Percentiles rank a stretch among this genome's conserved stretches.
Conservation (phyloP, 2,113 vertebrate genomes). For the Platycercus adscitus region DNA sequence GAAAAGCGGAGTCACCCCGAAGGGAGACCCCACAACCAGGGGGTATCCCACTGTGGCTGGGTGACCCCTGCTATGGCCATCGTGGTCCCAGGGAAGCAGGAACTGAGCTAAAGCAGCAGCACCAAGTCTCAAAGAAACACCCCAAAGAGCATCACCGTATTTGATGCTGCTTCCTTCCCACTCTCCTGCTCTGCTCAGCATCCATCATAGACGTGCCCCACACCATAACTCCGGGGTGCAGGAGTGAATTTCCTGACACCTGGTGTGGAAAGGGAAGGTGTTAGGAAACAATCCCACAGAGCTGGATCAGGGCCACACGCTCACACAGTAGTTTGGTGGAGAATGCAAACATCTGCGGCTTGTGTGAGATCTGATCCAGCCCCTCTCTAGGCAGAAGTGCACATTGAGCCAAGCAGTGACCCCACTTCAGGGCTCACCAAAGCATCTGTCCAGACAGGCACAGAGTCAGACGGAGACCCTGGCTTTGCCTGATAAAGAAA, state of each 20-base stretch:
- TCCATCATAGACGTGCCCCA: background rate
- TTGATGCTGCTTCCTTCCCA: background rate
- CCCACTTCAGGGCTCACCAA: background rate
- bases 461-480: background rate
- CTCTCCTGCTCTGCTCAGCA: background rate
- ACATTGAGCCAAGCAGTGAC: background rate
- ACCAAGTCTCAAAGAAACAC: background rate
- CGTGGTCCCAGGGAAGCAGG: background rate
- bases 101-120: background rate
- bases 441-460: background rate
- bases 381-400: background rate
- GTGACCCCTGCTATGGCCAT: background rate
- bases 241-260: background rate
- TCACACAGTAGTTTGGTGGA: background rate
- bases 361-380: background rate
- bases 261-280: background rate
- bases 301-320: accelerated
- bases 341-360: background rate
- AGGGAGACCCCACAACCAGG: accelerated
- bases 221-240: background rate
- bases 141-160: background rate
- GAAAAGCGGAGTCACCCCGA: background rate
- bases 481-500: background rate
- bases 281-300: background rate
- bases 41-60: background rate